Conservation (phyloP, 2,797 vertebrate genomes). For the Pelochelys cantorii region DNA sequence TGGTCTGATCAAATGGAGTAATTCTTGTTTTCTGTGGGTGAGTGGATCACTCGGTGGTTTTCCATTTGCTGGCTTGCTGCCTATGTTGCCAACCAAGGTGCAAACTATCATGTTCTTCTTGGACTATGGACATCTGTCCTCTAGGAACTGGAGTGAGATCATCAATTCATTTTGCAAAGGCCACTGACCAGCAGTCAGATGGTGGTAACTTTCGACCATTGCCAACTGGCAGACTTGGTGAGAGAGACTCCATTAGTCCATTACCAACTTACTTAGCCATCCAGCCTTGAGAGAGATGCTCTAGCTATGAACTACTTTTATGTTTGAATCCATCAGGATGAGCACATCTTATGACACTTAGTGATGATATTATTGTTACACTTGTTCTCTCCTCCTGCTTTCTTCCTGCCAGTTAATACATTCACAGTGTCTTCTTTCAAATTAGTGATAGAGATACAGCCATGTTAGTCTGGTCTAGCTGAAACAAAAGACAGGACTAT, state of each 20-base stretch:
- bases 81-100: background rate
- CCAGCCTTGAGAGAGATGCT: background rate
- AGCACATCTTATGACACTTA: background rate
- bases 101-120: background rate
- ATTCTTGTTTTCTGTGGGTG: background rate
- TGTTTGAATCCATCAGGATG: background rate
- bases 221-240: background rate
- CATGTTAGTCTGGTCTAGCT: no score
- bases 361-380: background rate
- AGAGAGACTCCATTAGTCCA: background rate
- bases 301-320: background rate
- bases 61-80: background rate
- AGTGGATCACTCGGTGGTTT: background rate
- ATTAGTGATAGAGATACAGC: no score
- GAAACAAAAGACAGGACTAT: no score
- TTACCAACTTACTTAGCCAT: background rate
- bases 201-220: background rate
- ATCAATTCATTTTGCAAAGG: background rate
- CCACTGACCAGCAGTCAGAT: background rate
- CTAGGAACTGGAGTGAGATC: background rate
- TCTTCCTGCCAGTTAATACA: background rate
- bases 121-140: background rate
- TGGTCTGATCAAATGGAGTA: background rate
- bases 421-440: conserved; percentile 11
- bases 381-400: background rate